Evolutionary conservation across 2,888 invertebrate species (phyloP), one percentile per base, ranked within the genome.

Genomic region (Dyspetes luteomarginatus): DNA sequence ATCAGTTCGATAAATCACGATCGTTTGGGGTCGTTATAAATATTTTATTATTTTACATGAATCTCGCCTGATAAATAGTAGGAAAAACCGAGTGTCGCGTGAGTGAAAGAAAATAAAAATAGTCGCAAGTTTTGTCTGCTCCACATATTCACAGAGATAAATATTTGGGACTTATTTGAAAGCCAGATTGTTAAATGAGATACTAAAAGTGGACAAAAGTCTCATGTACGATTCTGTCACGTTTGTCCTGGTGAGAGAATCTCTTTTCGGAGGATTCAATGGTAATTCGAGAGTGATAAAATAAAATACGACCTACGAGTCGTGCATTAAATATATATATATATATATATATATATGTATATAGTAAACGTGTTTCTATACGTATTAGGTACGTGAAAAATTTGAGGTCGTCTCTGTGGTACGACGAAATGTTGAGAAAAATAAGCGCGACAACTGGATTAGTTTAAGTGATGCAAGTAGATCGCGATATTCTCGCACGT

Each of bases 401-500:
- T 36, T 36, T 36, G 3, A 12, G 36, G 36, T 36, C 36, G 36
- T n/a, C n/a, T n/a, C n/a, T n/a, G n/a, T n/a, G n/a, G n/a, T 36
- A 36, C 36, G 36, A 1, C 36, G 36, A 12, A 36, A 36, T 12
- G 7, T 36, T 36, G 7, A 36, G 7, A 12, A 50, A 50, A 50
- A 50, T 19, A 50, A 22, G 17, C 19, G 52, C 52, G 67, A 67
- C 67, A 64, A 64, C 64, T 64, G 48, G 67, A 67, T 67, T 52
- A 22, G 26, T 41, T 52, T 52, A 67, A 67, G 52, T 52, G 50
- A 52, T 41, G 50, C 67, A 52, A 67, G 67, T 67, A 67, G 67
- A 67, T 67, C 67, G 52, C 36, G 36, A 17, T 26, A 48, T 52
- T 19, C 12, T 45, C 65, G 36, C 30, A 17, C n/a, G 19, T 9